A percentile compares a stretch with the other conserved stretches of the same genome.
phyloP scores from a whole-genome alignment of 2,113 vertebrate species.

The Hippoglossus stenolepis region DNA sequence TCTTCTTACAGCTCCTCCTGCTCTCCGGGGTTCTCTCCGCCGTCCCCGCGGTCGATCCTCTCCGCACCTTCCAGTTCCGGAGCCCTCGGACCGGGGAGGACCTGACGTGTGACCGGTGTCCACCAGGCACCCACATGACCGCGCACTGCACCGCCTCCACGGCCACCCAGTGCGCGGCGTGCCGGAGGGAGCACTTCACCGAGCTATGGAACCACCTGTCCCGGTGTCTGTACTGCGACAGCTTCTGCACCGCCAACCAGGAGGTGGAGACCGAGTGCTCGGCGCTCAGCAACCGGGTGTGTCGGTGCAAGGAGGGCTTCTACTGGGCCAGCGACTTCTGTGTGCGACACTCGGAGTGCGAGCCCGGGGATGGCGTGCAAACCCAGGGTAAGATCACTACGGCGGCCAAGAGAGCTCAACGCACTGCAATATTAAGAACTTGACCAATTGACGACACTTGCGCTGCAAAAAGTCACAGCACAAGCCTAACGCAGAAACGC shows the following conservation, averaged over 20 bases:
- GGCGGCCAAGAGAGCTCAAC: not conserved
- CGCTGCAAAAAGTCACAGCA: no score
- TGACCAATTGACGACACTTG: no score
- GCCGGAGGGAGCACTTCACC: conserved; percentile 66
- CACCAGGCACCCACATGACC: conserved; percentile 62
- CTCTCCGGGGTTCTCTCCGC: conserved; percentile 1
- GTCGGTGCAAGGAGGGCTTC: conserved; percentile 77
- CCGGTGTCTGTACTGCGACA: conserved; percentile 79
- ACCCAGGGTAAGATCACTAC: conserved; percentile 50
- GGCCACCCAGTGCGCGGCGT: conserved; percentile 65
- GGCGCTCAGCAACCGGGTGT: conserved; percentile 64
- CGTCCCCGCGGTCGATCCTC: not conserved
- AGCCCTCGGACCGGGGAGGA: conserved; percentile 31
- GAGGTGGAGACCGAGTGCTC: conserved; percentile 75
- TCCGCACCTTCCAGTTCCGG: conserved; percentile 45
- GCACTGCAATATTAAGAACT: not conserved
- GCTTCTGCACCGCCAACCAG: conserved; percentile 65
- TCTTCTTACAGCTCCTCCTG: conserved; percentile 35
- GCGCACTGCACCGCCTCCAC: conserved; percentile 60
- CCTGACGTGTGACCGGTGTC: conserved; percentile 70
- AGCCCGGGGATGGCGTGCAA: conserved; percentile 64
- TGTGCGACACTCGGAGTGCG: conserved; percentile 60
- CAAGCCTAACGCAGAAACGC: no score
- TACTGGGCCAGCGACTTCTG: conserved; percentile 70
- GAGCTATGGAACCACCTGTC: conserved; percentile 79